phyloP scores from a whole-genome alignment of 1,140 invertebrate genomes.

The Megalopta genalis region DNA sequence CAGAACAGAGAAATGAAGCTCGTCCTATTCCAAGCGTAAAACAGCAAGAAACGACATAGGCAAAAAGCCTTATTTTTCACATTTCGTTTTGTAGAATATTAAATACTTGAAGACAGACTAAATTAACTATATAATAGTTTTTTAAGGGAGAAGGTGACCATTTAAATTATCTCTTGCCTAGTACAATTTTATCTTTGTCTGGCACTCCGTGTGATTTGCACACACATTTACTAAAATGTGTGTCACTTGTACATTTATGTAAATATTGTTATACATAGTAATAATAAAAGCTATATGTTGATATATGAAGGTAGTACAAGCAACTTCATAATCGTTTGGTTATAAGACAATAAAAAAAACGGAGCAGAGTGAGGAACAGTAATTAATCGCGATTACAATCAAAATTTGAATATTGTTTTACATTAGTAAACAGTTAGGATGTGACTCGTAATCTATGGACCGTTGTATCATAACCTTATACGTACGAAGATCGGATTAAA shows the following conservation, averaged over 20 bases:
- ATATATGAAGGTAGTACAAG: slow-evolving; percentile 15
- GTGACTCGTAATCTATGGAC: neutral
- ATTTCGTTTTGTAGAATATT: neutral
- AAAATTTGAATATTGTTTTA: neutral
- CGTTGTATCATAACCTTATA: slow-evolving; percentile 44
- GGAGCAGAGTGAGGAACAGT: neutral
- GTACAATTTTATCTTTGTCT: neutral
- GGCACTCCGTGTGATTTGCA: slow-evolving; percentile 2
- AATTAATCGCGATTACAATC: neutral
- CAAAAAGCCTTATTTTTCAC: neutral
- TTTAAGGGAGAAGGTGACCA: neutral
- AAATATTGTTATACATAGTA: slow-evolving; percentile 57
- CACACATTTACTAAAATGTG: slow-evolving; percentile 23
- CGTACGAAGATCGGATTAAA: slow-evolving; percentile 47
- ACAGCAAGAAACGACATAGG: slow-evolving; percentile 3
- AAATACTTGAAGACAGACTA: neutral
- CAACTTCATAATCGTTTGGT: neutral
- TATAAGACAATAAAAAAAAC: neutral
- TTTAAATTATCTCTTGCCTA: neutral
- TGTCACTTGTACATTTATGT: slow-evolving; percentile 59
- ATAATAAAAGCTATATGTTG: slow-evolving; percentile 52
- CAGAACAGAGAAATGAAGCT: slow-evolving; percentile 15
- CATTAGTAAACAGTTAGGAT: neutral
- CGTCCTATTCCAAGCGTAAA: neutral
- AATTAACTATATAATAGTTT: neutral